These are phyloP conservation scores for Neopelma chrysocephalum DNA, from an alignment of 2,797 vertebrate genomes.

Conservation along the genomic window DNA sequence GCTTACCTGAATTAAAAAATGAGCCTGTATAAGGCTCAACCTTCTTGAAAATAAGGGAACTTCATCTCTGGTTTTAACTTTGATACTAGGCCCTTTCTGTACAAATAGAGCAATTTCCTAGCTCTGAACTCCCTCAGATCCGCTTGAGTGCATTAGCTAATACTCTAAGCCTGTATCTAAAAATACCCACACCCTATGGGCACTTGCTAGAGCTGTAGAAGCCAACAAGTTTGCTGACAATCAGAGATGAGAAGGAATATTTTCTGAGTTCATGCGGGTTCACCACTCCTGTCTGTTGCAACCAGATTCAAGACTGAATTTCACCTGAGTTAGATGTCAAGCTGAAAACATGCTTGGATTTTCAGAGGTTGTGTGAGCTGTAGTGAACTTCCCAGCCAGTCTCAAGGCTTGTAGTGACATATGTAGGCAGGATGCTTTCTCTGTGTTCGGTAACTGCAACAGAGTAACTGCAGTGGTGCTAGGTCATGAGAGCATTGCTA, in stretches of 20 bases:
- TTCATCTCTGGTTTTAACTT: not conserved
- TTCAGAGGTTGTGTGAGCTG: not conserved
- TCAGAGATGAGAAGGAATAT: not conserved
- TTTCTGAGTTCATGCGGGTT: not conserved
- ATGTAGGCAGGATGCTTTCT: not conserved
- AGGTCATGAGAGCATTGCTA: not conserved
- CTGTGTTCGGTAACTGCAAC: not conserved
- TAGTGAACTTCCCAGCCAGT: not conserved
- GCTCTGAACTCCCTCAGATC: not conserved
- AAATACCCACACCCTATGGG: conserved; percentile 38
- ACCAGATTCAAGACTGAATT: conserved; percentile 24
- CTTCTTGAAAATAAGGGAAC: not conserved
- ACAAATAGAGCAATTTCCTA: not conserved
- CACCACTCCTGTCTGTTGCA: conserved; percentile 16
- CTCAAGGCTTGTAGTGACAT: not conserved
- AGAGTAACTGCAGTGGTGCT: not conserved
- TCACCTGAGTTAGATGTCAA: conserved; percentile 7
- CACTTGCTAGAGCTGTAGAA: conserved; percentile 8
- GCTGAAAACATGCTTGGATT: not conserved
- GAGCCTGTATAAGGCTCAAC: not conserved
- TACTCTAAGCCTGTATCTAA: conserved; percentile 29
- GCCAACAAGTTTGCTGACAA: conserved; percentile 19
- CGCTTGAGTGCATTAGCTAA: not conserved
- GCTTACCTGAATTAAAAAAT: not conserved
- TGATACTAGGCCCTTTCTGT: not conserved